These are phyloP conservation scores for Ceratosolen fusciceps DNA, from an alignment of 1,140 invertebrate species.

Conservation along the genomic window DNA sequence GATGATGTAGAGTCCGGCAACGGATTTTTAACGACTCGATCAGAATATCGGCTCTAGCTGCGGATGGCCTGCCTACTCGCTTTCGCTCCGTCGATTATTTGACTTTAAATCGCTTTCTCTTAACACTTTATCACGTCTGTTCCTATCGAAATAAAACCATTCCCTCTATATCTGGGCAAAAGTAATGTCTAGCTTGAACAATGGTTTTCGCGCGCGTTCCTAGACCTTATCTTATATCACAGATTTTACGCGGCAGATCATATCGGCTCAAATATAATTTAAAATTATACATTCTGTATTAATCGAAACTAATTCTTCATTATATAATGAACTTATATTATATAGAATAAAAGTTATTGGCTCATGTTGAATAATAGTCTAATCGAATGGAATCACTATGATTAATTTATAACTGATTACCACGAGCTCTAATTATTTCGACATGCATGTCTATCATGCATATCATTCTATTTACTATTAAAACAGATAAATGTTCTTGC, in stretches of 20 bases:
- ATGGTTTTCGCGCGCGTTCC: neutral
- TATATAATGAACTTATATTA: too few relatives aligned
- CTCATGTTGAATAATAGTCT: neutral
- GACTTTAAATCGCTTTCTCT: neutral
- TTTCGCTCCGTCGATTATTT: too few relatives aligned
- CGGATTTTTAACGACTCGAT: too few relatives aligned
- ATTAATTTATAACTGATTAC: constrained; percentile 4
- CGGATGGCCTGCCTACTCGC: too few relatives aligned
- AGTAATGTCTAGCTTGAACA: neutral
- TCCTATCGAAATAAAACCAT: too few relatives aligned
- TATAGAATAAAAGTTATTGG: neutral
- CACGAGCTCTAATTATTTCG: too few relatives aligned
- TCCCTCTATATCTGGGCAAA: neutral
- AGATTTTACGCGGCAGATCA: neutral
- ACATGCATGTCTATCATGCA: too few relatives aligned
- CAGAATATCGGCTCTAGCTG: too few relatives aligned
- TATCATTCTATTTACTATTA: too few relatives aligned
- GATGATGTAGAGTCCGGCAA: too few relatives aligned
- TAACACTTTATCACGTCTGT: neutral
- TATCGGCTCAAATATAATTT: neutral
- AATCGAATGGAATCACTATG: neutral
- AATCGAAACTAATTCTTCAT: neutral
- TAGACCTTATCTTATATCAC: neutral
- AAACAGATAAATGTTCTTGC: too few relatives aligned
- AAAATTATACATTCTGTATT: neutral